Percentiles rank a stretch among this genome's conserved stretches.
Conservation (phyloP, 2,888 invertebrate genomes). For the Lycia hirtaria region DNA sequence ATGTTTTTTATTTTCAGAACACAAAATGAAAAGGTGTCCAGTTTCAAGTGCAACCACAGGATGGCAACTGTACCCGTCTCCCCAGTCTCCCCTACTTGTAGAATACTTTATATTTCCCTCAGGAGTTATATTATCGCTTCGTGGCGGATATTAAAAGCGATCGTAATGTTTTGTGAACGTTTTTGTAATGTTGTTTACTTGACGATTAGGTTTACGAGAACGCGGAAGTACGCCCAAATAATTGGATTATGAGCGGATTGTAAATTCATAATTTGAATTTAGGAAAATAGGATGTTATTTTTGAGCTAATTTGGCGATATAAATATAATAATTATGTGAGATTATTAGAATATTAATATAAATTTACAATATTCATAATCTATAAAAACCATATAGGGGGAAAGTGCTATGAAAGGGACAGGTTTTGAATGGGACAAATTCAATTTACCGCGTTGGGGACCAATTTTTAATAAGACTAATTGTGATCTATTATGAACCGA, state of each 20-base stretch:
- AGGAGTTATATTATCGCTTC: constrained; percentile 9
- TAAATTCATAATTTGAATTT: not conserved
- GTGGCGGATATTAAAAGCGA: constrained; percentile 18
- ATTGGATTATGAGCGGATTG: not conserved
- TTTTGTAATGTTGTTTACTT: constrained; percentile 13
- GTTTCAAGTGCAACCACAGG: not conserved
- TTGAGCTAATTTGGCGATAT: no score
- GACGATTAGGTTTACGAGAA: constrained; percentile 12
- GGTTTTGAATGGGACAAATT: no score
- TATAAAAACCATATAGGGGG: no score
- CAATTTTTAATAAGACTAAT: no score
- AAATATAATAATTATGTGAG: no score
- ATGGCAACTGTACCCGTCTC: not conserved
- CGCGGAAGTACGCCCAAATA: not conserved
- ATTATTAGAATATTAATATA: no score
- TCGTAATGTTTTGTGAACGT: constrained; percentile 11
- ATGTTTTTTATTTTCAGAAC: not conserved
- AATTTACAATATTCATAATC: no score
- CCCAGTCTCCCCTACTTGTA: not conserved
- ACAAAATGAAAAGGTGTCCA: not conserved
- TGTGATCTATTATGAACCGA: no score
- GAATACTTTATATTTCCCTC: constrained; percentile 19
- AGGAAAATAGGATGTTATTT: not conserved
- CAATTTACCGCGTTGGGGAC: no score
- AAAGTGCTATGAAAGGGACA: no score